These are phyloP conservation scores for Grammomys dolichurus DNA, from an alignment of 2,113 vertebrate genomes.

Conservation along the genomic window DNA sequence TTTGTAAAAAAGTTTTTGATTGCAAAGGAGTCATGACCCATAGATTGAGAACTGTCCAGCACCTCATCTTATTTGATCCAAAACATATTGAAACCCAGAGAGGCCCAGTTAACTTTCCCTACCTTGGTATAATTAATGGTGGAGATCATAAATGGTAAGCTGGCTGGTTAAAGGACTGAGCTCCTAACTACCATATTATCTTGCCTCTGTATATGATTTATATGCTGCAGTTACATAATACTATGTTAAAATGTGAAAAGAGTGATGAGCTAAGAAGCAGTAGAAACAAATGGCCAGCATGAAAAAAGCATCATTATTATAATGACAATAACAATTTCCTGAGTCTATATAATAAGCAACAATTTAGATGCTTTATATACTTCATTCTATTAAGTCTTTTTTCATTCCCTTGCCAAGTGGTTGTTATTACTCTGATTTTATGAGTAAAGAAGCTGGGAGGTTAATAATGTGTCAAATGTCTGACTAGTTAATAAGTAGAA, in stretches of 20 bases:
- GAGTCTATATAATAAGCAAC: conserved; percentile 26
- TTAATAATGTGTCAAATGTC: conserved; percentile 30
- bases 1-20: not conserved
- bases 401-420: not conserved
- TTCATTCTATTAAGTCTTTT: conserved; percentile 60
- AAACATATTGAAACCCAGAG: not conserved
- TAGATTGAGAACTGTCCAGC: not conserved
- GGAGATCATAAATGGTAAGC: not conserved
- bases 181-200: not conserved
- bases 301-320: conserved; percentile 3
- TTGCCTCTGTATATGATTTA: not conserved
- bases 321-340: conserved; percentile 49
- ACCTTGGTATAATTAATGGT: not conserved
- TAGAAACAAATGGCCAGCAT: not conserved
- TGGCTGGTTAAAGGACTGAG: not conserved
- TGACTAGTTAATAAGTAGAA: not conserved
- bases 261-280: conserved; percentile 33
- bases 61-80: not conserved
- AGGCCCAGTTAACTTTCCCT: not conserved
- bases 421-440: conserved; percentile 53
- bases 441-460: not conserved
- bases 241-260: not conserved
- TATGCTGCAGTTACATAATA: not conserved
- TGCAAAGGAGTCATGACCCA: not conserved
- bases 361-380: conserved; percentile 34